phyloP scores from a whole-genome alignment of 2,888 invertebrate species.

The Thecophora atra region DNA sequence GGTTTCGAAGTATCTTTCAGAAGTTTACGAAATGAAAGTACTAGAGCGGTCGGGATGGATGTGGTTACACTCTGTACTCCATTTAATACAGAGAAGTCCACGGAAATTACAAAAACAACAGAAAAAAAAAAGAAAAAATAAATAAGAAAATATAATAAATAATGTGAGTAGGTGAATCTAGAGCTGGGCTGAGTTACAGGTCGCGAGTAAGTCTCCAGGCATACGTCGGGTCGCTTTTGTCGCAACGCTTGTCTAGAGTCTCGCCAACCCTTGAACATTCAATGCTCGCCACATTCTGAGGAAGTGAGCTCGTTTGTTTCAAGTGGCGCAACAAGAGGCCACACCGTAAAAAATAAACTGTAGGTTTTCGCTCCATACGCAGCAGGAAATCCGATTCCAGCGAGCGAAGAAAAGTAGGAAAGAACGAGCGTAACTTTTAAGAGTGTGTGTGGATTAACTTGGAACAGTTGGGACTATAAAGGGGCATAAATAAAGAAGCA shows the following conservation, averaged over 20 bases:
- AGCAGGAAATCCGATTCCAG: constrained; percentile 7
- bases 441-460: background rate
- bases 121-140: background rate
- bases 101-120: constrained; percentile 2
- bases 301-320: constrained; percentile 31
- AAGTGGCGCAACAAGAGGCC: constrained; percentile 24
- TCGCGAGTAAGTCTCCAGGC: background rate
- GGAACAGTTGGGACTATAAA: background rate
- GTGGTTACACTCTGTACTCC: background rate
- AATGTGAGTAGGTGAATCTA: background rate
- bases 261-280: constrained; percentile 1
- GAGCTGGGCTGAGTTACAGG: background rate
- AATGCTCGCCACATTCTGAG: background rate
- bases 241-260: constrained; percentile 5
- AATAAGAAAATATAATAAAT: background rate
- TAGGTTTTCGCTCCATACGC: background rate
- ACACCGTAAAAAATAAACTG: background rate
- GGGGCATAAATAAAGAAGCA: constrained; percentile 12
- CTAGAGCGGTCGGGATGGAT: too few species aligned
- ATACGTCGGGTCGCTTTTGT: background rate
- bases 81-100: constrained; percentile 5
- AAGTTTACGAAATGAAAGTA: background rate
- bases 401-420: background rate
- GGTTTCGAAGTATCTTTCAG: constrained; percentile 29
- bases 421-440: background rate